Percentiles rank a stretch among this genome's conserved stretches.
Conservation (phyloP, 2,113 vertebrate species). For the Equus quagga region DNA sequence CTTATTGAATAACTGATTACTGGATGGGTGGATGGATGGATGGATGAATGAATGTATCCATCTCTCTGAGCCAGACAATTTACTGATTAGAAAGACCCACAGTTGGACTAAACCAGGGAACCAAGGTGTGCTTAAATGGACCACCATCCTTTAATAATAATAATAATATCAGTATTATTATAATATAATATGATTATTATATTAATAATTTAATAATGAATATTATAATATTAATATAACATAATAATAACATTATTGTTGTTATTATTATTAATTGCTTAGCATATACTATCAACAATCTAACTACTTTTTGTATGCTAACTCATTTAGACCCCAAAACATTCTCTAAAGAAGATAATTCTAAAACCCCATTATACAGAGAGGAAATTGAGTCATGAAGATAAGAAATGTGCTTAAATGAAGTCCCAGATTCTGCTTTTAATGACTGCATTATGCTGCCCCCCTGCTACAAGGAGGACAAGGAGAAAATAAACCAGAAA, state of each 20-base stretch:
- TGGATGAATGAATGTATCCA: not conserved
- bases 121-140: not conserved
- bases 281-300: not conserved
- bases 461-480: not conserved
- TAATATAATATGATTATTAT: too few species aligned
- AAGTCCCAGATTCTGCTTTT: not conserved
- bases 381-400: not conserved
- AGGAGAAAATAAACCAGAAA: not conserved
- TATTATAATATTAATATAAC: too few species aligned
- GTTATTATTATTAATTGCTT: not conserved
- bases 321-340: not conserved
- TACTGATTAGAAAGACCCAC: not conserved
- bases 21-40: not conserved
- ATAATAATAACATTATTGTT: too few species aligned
- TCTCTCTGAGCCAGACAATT: not conserved
- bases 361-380: not conserved
- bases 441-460: too few species aligned
- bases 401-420: not conserved
- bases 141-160: not conserved
- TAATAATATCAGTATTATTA: too few species aligned
- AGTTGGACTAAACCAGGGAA: not conserved
- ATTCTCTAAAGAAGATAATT: not conserved
- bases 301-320: not conserved
- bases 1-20: not conserved
- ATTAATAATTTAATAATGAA: too few species aligned